A percentile compares a stretch with the other conserved stretches of the same genome.
phyloP scores from a whole-genome alignment of 1,140 invertebrate genomes.

The Drosophila virilis region DNA sequence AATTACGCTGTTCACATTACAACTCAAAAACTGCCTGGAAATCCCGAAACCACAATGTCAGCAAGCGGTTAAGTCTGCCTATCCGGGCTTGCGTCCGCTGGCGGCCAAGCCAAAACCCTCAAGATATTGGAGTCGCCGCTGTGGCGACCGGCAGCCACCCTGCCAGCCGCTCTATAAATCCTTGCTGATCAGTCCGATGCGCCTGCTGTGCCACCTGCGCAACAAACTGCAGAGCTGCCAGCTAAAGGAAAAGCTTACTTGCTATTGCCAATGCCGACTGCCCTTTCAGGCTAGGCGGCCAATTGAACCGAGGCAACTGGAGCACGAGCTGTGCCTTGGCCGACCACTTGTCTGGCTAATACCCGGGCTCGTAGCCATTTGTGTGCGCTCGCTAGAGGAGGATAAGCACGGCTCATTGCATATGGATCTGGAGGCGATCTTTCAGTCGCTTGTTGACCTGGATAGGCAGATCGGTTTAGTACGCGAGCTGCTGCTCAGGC shows the following conservation, averaged over 20 bases:
- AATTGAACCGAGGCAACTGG: background rate
- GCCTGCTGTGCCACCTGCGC: background rate
- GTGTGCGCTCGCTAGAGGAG: constrained; percentile 27
- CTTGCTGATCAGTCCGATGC: too few relatives aligned
- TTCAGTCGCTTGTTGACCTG: constrained; percentile 9
- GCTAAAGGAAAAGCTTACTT: background rate
- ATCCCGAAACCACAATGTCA: background rate
- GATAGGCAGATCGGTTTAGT: constrained; percentile 4
- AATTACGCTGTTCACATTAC: constrained; percentile 10
- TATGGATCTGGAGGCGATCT: constrained; percentile 14
- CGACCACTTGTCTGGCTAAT: constrained; percentile 37
- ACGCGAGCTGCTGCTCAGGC: too few relatives aligned
- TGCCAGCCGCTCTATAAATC: too few relatives aligned
- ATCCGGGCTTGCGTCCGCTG: background rate
- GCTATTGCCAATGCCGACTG: background rate
- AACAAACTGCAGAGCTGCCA: background rate
- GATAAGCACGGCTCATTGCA: constrained; percentile 6
- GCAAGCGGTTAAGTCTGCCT: background rate
- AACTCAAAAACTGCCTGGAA: constrained; percentile 2
- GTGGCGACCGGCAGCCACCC: background rate
- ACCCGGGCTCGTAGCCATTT: constrained; percentile 45
- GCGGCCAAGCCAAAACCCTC: too few relatives aligned
- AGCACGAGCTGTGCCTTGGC: constrained; percentile 10
- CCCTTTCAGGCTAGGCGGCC: background rate
- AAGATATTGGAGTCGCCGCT: constrained; percentile 3